Evolutionary conservation across 2,797 vertebrate species (phyloP), one percentile per base, ranked within the genome.

Genomic region (Leptatherina wallacei): DNA sequence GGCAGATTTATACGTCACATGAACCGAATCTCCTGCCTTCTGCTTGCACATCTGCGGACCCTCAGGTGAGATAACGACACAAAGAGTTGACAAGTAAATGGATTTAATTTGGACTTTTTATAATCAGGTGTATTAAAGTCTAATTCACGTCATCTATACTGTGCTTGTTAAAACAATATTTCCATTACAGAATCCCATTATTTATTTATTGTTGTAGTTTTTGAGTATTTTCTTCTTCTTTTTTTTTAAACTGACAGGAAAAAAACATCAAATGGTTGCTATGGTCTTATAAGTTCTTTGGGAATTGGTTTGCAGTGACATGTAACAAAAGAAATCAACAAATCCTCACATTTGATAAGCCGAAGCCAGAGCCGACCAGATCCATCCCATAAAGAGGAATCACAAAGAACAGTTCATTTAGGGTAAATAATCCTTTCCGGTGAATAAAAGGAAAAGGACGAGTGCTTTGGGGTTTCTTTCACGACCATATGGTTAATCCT

Each of bases 401-500:
- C 12, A 11, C 20, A 11, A 68, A 47, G 47, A 16, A 58, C 40
- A 35, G 40, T 35, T 58, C 29, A 68, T 32, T 65, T 44, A 30
- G 58, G 8, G 33, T 29, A 40, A 47, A 49, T 64, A 49, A 77
- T 55, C 20, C 27, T 66, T 52, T 69, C 18, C 76, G 51, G 36
- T 55, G 44, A 80, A 56, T 65, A 76, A 71, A 78, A 77, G 66
- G 35, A 70, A 69, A 77, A 80, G 67, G 38, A 75, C 18, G 65
- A 60, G 77, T 77, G 66, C 20, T 60, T 71, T 22, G 30, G 61
- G 13, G 35, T 76, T 64, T 90, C 73, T 78, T 85, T 71, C 16
- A 51, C n/a, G 69, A 75, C 51, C 73, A 75, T 71, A 67, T 75
- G 74, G 80, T 68, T 89, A 89, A 93, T 93, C 83, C 85, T 85